A percentile compares a stretch with the other conserved stretches of the same genome.
phyloP scores from a whole-genome alignment of 2,888 invertebrate genomes.

The Eilema depressum region DNA sequence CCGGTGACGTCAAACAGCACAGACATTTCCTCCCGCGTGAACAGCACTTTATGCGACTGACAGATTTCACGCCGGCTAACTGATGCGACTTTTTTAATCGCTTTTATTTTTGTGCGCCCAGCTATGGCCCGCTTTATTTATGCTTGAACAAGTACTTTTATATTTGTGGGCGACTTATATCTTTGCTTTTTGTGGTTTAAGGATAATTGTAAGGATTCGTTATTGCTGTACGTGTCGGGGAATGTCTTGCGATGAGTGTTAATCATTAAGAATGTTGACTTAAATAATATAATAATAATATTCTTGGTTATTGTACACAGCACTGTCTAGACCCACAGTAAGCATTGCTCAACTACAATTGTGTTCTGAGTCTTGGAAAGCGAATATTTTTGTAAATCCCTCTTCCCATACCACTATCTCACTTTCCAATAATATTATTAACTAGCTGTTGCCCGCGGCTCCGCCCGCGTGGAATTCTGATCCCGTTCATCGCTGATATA shows the following conservation, averaged over 20 bases:
- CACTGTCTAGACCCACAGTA: too few relatives aligned
- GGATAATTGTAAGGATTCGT: conserved; percentile 11
- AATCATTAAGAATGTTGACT: not conserved
- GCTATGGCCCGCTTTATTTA: conserved; percentile 44
- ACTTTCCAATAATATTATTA: too few relatives aligned
- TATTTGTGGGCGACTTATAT: conserved; percentile 42
- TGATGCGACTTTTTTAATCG: conserved; percentile 46
- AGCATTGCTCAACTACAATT: too few relatives aligned
- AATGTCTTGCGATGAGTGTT: not conserved
- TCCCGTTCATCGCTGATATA: too few relatives aligned
- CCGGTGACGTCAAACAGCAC: not conserved
- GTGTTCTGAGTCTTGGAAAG: too few relatives aligned
- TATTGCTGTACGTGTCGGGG: conserved; percentile 5
- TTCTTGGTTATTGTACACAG: too few relatives aligned
- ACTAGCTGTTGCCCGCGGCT: too few relatives aligned
- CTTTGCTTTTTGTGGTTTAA: conserved; percentile 31
- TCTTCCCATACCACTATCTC: too few relatives aligned
- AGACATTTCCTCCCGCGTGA: conserved; percentile 27
- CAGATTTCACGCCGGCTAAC: conserved; percentile 39
- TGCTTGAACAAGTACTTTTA: conserved; percentile 41
- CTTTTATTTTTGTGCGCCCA: conserved; percentile 35
- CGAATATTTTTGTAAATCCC: too few relatives aligned
- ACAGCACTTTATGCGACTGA: conserved; percentile 49
- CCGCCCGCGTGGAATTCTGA: too few relatives aligned
- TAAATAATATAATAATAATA: too few relatives aligned